Evolutionary conservation across 1,140 invertebrate species (phyloP).

Genomic region (Drosophila busckii): DNA sequence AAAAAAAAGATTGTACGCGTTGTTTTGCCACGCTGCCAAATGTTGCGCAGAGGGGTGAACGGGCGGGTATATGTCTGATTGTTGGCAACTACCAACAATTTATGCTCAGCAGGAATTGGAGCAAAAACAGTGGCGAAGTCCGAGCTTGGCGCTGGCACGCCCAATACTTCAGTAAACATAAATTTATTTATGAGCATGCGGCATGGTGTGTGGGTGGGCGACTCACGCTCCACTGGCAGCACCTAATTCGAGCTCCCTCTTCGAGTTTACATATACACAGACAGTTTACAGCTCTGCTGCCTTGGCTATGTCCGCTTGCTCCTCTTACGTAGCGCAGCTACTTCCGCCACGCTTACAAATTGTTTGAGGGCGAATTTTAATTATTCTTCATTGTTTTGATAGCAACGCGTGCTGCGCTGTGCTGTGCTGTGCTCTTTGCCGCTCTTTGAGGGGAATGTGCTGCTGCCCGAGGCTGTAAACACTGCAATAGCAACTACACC

Average conservation of each 20-base stretch:
- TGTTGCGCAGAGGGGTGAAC: too few species aligned
- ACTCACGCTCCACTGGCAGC: background rate
- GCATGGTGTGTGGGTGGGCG: slow-evolving; percentile 8
- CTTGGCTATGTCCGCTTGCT: slow-evolving; percentile 10
- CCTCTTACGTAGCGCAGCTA: slow-evolving; percentile 26
- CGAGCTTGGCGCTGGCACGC: slow-evolving; percentile 33
- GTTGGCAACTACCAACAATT: slow-evolving; percentile 42
- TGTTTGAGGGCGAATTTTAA: slow-evolving; percentile 74
- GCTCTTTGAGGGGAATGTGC: too few species aligned
- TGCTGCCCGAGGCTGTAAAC: background rate
- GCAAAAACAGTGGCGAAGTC: slow-evolving; percentile 6
- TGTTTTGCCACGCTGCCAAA: slow-evolving; percentile 1
- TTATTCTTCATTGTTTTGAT: slow-evolving; percentile 76
- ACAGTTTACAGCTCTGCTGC: background rate
- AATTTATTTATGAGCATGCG: slow-evolving; percentile 76
- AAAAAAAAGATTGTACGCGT: too few species aligned
- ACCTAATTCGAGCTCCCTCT: background rate
- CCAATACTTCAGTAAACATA: slow-evolving; percentile 68
- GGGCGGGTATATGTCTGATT: slow-evolving; percentile 21
- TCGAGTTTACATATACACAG: too few species aligned
- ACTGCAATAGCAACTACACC: slow-evolving; percentile 1
- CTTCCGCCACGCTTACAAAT: slow-evolving; percentile 66
- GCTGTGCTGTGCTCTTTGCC: background rate
- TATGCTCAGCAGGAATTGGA: slow-evolving; percentile 43
- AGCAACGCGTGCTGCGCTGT: slow-evolving; percentile 40